Conservation (phyloP, 92 coral and sea anemone genomes). For the Bergia puertoricense region DNA sequence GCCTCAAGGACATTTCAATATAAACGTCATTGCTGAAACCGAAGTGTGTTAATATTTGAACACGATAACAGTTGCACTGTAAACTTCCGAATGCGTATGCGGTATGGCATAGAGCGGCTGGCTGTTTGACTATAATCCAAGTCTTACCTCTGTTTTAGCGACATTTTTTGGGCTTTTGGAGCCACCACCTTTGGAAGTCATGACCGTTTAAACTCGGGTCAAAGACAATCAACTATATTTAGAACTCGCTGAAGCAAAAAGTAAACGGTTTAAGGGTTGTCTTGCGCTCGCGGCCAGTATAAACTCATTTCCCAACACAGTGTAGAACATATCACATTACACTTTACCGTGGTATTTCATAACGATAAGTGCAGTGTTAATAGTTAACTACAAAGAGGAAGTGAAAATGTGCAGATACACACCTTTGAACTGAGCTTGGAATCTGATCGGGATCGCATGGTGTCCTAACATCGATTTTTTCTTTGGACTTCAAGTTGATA, state of each 20-base stretch:
- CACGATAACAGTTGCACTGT: not conserved
- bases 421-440: constrained; percentile 19
- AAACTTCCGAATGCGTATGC: not conserved
- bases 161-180: constrained; percentile 21
- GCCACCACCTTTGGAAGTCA: constrained; percentile 28
- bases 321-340: constrained; percentile 21
- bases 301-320: not conserved
- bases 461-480: not conserved
- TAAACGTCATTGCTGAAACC: not conserved
- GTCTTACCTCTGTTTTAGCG: constrained; percentile 25
- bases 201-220: not conserved
- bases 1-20: not conserved
- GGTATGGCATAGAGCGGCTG: not conserved
- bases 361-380: not conserved
- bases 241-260: not conserved
- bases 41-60: constrained; percentile 32
- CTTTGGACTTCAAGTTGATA: not conserved
- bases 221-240: not conserved
- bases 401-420: not conserved
- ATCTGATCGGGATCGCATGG: constrained; percentile 31
- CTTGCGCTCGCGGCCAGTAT: not conserved
- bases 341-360: not conserved
- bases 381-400: constrained; percentile 21
- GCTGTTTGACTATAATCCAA: not conserved
- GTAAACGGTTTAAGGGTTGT: no score